These are phyloP conservation scores for Crepidodera aurea DNA, from an alignment of 2,888 invertebrate genomes.

Conservation along the genomic window DNA sequence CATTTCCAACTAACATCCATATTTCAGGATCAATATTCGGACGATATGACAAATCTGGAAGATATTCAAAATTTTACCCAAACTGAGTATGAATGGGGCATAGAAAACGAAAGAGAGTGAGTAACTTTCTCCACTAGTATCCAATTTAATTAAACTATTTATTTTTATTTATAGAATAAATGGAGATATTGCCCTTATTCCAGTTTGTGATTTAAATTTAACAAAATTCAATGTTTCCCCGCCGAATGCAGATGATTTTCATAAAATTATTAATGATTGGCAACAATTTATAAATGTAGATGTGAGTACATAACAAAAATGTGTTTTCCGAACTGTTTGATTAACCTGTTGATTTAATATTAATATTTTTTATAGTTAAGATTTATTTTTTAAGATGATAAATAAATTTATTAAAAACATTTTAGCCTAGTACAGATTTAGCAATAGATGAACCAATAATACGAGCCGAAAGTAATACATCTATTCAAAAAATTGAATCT, in stretches of 20 bases:
- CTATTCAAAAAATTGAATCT: background rate
- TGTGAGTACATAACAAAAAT: constrained; percentile 51
- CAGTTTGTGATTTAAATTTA: constrained; percentile 49
- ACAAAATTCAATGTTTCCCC: constrained; percentile 48
- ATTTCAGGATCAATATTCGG: constrained; percentile 39
- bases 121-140: constrained; percentile 37
- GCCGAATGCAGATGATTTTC: constrained; percentile 62
- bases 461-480: constrained; percentile 22
- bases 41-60: constrained; percentile 37
- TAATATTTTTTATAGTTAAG: too few species aligned
- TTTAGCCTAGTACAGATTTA: constrained; percentile 33
- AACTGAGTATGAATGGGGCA: constrained; percentile 41
- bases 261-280: constrained; percentile 64
- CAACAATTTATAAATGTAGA: constrained; percentile 63
- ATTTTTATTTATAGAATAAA: constrained; percentile 53
- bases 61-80: constrained; percentile 22
- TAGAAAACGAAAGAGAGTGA: constrained; percentile 58
- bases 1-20: constrained; percentile 18
- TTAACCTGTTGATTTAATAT: too few species aligned
- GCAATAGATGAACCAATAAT: constrained; percentile 34
- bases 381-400: too few species aligned
- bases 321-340: too few species aligned
- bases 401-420: too few species aligned
- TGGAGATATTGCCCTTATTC: constrained; percentile 60
- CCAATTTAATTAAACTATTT: background rate